Evolutionary conservation across 2,797 vertebrate genomes (phyloP).

Genomic region (Hybognathus amarus): DNA sequence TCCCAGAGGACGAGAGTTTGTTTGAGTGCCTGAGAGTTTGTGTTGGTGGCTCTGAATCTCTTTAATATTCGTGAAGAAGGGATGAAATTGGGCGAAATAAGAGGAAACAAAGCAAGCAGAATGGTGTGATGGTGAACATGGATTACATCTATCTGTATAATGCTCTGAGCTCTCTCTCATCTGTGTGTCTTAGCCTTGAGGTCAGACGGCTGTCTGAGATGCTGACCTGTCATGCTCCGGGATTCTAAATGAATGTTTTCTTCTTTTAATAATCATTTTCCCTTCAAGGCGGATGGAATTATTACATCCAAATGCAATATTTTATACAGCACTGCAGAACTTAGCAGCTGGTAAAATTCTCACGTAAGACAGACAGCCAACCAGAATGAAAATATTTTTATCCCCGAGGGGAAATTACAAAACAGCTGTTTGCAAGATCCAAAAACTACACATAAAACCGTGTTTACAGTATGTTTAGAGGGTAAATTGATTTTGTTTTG

Average conservation of each 20-base stretch:
- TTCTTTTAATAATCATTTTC: constrained; percentile 37
- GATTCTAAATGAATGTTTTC: constrained; percentile 23
- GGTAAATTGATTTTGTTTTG: too few relatives aligned
- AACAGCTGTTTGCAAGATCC: background rate
- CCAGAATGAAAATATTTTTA: background rate
- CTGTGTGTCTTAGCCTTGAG: constrained; percentile 9
- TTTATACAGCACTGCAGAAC: constrained; percentile 6
- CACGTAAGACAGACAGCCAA: background rate
- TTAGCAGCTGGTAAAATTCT: constrained; percentile 8
- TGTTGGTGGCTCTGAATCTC: constrained; percentile 31
- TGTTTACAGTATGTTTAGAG: background rate
- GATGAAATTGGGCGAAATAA: constrained; percentile 30
- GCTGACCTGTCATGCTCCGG: constrained; percentile 15
- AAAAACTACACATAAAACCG: background rate
- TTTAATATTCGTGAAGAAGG: constrained; percentile 54
- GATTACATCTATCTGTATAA: constrained; percentile 19
- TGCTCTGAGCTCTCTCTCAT: constrained; percentile 20
- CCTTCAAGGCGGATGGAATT: constrained; percentile 27
- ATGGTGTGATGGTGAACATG: constrained; percentile 30
- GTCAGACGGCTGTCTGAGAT: constrained; percentile 13
- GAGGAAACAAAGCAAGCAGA: constrained; percentile 11
- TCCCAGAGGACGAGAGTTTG: constrained; percentile 37
- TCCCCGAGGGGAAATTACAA: background rate
- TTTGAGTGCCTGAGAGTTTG: constrained; percentile 46
- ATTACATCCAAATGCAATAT: constrained; percentile 11